Evolutionary conservation across 2,888 invertebrate genomes (phyloP), one percentile per base, ranked within the genome.

Genomic region (Ptychoptera contaminata): DNA sequence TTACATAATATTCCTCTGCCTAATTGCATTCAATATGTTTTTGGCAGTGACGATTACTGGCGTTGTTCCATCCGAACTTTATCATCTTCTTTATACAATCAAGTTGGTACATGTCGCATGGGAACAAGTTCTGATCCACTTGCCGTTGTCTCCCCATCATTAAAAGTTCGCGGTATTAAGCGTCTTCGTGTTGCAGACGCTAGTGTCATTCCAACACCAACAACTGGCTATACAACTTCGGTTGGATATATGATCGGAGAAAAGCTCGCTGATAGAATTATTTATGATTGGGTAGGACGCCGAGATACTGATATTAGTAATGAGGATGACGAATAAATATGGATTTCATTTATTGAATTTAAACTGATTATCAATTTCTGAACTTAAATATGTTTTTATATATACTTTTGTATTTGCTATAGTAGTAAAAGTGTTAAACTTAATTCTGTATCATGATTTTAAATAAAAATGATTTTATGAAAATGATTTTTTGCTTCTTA

Each of bases 21-120:
- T 2, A 67, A 65, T 2, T 79, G 78, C 56, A 60, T 60, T 6
- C 53, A 58, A 0, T 52, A 59, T 10, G 49, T 52, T 10, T 73
- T 71, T 47, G 71, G 70, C 50, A 67, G 72, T 1, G 79, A 79
- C 47, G 70, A 69, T 29, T 82, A 80, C 56, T 79, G 80, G 77
- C 73, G 72, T 51, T 82, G 82, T 56, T 73, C 75, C 1, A 58
- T 74, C 16, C 67, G 73, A 11, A 71, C 69, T 12, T 63, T 73
- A 32, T 71, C 76, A 0, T 67, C 69, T 14, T 74, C 76, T 52
- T 58, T 65, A 54, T 62, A 67, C 48, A 67, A 69, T 48, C 68
- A 68, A 52, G 59, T 67, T 2, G 67, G 68, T 1, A 68, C 67
- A 0, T 59, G 61, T 44, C 68, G 67, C 55, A 70, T 70, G 70